Evolutionary conservation across 2,888 invertebrate genomes (phyloP).

Genomic region (Aporophyla nigra): DNA sequence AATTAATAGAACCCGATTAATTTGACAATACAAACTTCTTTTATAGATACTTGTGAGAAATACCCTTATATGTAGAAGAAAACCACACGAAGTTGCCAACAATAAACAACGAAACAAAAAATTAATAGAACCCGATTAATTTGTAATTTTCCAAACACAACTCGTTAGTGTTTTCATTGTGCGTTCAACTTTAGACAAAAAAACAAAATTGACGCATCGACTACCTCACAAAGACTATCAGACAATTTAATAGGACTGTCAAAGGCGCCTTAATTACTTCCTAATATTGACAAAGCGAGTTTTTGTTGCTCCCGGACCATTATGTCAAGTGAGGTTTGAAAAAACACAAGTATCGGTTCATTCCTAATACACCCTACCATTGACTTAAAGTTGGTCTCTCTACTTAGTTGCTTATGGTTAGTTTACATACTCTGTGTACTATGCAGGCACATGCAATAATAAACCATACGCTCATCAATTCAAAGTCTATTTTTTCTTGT

Average conservation of each 20-base stretch:
- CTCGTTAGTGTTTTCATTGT: conserved; percentile 47
- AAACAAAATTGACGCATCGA: conserved; percentile 74
- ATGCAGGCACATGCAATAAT: conserved; percentile 10
- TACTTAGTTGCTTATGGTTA: conserved; percentile 29
- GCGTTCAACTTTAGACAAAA: conserved; percentile 18
- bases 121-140: conserved; percentile 33
- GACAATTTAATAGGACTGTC: conserved; percentile 82
- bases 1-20: conserved; percentile 24
- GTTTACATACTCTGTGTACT: conserved; percentile 47
- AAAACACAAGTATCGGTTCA: conserved; percentile 62
- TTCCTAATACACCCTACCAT: conserved; percentile 42
- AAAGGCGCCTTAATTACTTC: conserved; percentile 86
- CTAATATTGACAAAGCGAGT: conserved; percentile 86
- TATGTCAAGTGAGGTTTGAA: conserved; percentile 69
- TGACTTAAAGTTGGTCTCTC: conserved; percentile 14
- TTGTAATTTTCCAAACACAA: conserved; percentile 40
- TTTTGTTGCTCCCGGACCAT: conserved; percentile 79
- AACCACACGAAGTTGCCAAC: not conserved
- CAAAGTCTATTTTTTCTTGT: conserved; percentile 22
- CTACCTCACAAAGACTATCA: conserved; percentile 73
- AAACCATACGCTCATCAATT: not conserved
- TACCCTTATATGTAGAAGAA: not conserved
- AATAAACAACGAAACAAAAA: conserved; percentile 21
- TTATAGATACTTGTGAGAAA: not conserved
- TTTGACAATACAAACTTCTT: not conserved